Percentiles rank a stretch among this genome's conserved stretches.
These are phyloP conservation scores for Vollenhovia emeryi DNA, from an alignment of 1,140 invertebrate genomes.

Conservation along the genomic window DNA sequence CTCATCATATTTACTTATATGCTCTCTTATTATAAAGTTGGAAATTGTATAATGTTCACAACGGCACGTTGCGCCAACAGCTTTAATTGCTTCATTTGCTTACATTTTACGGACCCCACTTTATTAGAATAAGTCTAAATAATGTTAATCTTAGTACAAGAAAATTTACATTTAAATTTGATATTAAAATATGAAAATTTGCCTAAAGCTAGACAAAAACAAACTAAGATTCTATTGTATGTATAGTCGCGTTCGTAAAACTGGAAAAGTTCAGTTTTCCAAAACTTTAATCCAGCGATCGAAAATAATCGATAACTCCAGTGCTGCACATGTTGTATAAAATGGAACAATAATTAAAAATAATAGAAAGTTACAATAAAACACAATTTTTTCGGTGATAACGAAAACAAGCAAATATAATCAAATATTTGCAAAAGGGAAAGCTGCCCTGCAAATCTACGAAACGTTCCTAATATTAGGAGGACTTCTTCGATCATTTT, in stretches of 20 bases:
- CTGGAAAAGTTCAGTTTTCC: background rate
- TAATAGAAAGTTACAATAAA: too few relatives aligned
- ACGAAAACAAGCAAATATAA: background rate
- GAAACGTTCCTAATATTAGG: background rate
- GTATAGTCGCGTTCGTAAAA: background rate
- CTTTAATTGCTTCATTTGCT: background rate
- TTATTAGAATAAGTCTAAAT: background rate
- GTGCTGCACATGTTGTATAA: too few relatives aligned
- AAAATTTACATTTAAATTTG: background rate
- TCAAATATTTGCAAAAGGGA: background rate
- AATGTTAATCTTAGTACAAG: background rate
- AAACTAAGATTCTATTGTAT: background rate
- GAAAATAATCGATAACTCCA: background rate
- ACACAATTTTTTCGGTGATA: background rate
- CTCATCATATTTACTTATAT: background rate
- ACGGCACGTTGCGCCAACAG: background rate
- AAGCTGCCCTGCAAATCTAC: too few relatives aligned
- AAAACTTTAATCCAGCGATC: background rate
- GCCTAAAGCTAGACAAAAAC: background rate
- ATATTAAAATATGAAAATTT: background rate
- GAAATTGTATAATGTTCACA: background rate
- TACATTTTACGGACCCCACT: background rate
- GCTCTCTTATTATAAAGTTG: background rate
- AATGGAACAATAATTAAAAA: too few relatives aligned
- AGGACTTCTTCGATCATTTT: background rate